Evolutionary conservation across 2,888 invertebrate species (phyloP), one percentile per base, ranked within the genome.

Genomic region (Agonopterix arenella): DNA sequence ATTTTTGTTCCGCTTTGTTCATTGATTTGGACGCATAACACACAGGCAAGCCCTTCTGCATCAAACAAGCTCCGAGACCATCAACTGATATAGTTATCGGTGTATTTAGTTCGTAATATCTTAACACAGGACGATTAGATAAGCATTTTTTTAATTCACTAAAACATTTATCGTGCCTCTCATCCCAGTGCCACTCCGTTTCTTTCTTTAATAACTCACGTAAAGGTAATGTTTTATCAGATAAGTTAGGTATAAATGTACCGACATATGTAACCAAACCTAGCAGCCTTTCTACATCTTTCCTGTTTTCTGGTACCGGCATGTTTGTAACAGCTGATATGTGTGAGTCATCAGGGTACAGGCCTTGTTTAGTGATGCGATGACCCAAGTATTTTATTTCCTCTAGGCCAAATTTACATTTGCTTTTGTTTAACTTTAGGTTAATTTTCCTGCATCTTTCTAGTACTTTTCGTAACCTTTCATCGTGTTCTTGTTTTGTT

Each of bases 211-310:
- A 13, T 13, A 13, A 13, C 13, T 13, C 13, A 2, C 13, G 13
- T 13, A 13, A 13, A 13, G 13, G 13, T 2, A 13, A 13, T 13
- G 13, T 13, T 13, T 13, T 13, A 13, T 13, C 13, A 2, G 13
- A 13, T 13, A 13, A 13, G 13, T 13, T 52, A 2, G 51, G 52
- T 13, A 59, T 53, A 42, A 56, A 59, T 10, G 51, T 56, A 13
- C 56, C 48, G 13, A 56, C 49, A 42, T 60, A 60, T 13, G 53
- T 53, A 8, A 56, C 51, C 37, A 58, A 36, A 1, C 57, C 54
- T 13, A 59, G 11, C 8, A 57, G 47, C 28, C 51, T 38, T 49
- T 57, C 49, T 9, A 59, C 45, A 37, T 59, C 53, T 50, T 58
- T 58, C 11, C 18, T 42, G 42, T 52, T 52, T 44, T 51, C 40